Conservation (phyloP, 2,888 invertebrate species). For the Drosophila stalkeri region DNA sequence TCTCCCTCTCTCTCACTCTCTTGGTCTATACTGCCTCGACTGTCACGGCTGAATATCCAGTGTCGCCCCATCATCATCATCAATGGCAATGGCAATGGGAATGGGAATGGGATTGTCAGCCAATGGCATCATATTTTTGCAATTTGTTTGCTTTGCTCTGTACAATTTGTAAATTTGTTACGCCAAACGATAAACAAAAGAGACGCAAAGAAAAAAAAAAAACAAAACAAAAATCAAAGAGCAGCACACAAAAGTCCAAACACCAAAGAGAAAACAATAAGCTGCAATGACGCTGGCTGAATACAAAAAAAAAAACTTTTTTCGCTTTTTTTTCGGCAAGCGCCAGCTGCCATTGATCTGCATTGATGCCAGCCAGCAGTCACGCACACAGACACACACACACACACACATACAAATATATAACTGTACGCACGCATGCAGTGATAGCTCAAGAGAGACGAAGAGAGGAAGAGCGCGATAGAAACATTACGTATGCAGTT, state of each 20-base stretch:
- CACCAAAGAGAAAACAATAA: conserved; percentile 62
- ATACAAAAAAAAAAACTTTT: conserved; percentile 31
- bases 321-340: conserved; percentile 16
- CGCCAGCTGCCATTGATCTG: conserved; percentile 71
- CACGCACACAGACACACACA: conserved; percentile 21
- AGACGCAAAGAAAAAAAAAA: conserved; percentile 1
- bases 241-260: conserved; percentile 55
- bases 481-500: conserved; percentile 65
- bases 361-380: conserved; percentile 62
- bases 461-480: conserved; percentile 12
- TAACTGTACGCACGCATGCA: not conserved
- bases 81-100: conserved; percentile 25
- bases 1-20: not conserved
- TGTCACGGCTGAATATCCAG: conserved; percentile 10
- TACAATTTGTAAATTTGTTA: conserved; percentile 76
- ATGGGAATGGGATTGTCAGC: conserved; percentile 16
- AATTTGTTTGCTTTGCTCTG: conserved; percentile 67
- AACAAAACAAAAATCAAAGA: conserved; percentile 42
- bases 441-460: not conserved
- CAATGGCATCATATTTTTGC: conserved; percentile 71
- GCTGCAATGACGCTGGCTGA: conserved; percentile 46
- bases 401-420: conserved; percentile 9
- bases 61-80: conserved; percentile 39
- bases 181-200: conserved; percentile 55
- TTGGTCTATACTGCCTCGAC: too few species aligned